Evolutionary conservation across 2,113 vertebrate genomes (phyloP), one percentile per base, ranked within the genome.

Genomic region (Pimephales promelas): DNA sequence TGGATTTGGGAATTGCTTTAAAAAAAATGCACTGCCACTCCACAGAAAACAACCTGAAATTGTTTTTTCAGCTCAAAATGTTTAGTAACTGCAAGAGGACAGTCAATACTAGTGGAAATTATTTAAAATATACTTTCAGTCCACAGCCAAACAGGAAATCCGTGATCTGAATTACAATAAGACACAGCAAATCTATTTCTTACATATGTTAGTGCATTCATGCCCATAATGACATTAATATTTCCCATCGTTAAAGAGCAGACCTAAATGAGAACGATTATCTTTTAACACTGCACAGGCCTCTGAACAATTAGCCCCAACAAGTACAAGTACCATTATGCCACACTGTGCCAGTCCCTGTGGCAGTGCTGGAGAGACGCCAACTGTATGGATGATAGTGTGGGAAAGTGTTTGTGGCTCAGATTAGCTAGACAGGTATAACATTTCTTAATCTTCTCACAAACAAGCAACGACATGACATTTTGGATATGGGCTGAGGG

Each of bases 231-330:
- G 22, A 34, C n/a, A 49, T n/a, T 52, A 80, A 52, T 26, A 80
- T 22, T 31, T 28, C 4, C 3, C 26, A 31, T 49, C 7, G 43
- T 40, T 66, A 52, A 80, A 80, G 72, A 45, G 36, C 76, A 62
- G 16, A 28, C 54, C 26, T 7, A 61, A 52, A 66, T 13, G n/a
- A 85, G 75, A 81, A 14, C 62, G 22, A 78, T 86, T 49, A 84
- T 71, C 40, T 81, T 81, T 81, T 18, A 52, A 36, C 57, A 49
- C 45, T 13, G n/a, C 62, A 10, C 47, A 70, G 16, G 49, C 28
- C 13, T 79, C 62, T 56, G 28, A 43, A 70, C 61, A 54, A 52
- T 76, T 40, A 77, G 40, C 18, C 56, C 66, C 9, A 61, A 66
- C 22, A 52, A 34, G 52, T 70, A 61, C 18, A 47, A 40, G 61